A percentile compares a stretch with the other conserved stretches of the same genome.
Evolutionary conservation across 2,797 vertebrate genomes (phyloP).

Genomic region (Phoebastria nigripes): DNA sequence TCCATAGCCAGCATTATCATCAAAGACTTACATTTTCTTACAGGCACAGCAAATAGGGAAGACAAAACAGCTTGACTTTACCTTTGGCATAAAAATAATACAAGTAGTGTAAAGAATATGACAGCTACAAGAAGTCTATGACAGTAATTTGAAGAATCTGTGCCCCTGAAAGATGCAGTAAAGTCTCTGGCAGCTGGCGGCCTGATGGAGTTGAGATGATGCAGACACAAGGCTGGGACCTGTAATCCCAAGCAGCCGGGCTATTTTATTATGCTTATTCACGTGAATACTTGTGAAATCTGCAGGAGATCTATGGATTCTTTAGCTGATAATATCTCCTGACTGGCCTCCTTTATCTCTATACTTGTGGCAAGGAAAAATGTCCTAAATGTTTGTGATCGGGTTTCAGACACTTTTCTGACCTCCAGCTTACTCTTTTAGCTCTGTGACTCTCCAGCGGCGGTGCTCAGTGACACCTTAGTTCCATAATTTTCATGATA

Average conservation of each 20-base stretch:
- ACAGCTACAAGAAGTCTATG: slow-evolving; percentile 12
- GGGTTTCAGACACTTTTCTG: background rate
- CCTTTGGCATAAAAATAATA: slow-evolving; percentile 2
- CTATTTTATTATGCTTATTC: slow-evolving; percentile 35
- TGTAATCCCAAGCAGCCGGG: slow-evolving; percentile 56
- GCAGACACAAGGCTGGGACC: slow-evolving; percentile 48
- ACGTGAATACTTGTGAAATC: slow-evolving; percentile 30
- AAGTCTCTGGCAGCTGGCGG: slow-evolving; percentile 36
- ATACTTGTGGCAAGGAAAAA: background rate
- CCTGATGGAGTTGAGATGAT: slow-evolving; percentile 32
- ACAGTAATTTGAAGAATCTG: slow-evolving; percentile 47
- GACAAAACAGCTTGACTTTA: background rate
- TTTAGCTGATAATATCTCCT: slow-evolving; percentile 26
- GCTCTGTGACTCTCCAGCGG: background rate
- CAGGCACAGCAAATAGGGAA: background rate
- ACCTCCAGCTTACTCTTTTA: background rate
- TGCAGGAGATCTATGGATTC: slow-evolving; percentile 37
- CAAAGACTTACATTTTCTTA: background rate
- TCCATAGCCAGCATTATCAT: background rate
- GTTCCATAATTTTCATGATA: background rate
- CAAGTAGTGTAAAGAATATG: background rate
- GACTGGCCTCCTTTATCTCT: background rate
- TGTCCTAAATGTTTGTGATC: background rate
- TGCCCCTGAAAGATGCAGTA: slow-evolving; percentile 13
- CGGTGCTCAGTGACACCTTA: background rate